Conservation (phyloP, 2,113 vertebrate genomes). For the Calidris pygmaea region DNA sequence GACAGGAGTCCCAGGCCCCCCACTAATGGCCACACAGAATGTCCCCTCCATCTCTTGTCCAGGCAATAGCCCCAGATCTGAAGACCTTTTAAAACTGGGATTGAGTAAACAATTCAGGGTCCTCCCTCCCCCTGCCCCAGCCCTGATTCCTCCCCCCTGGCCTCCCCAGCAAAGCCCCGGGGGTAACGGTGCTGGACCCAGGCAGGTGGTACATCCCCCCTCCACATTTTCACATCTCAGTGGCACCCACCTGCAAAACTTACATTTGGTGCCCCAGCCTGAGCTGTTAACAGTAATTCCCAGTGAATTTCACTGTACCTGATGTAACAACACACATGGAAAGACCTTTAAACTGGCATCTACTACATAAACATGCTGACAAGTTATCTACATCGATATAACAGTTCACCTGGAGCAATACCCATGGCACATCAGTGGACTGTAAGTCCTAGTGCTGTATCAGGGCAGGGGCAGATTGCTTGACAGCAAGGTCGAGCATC, state of each 20-base stretch:
- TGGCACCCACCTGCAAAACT: not conserved
- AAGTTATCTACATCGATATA: fast-evolving
- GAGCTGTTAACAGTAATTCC: not conserved
- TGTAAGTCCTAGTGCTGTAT: not conserved
- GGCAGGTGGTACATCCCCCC: not conserved
- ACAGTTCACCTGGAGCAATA: not conserved
- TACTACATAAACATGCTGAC: not conserved
- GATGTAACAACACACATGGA: fast-evolving
- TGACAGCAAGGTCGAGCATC: not conserved
- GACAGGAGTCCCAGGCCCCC: not conserved
- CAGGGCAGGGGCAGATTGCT: not conserved
- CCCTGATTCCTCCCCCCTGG: not conserved
- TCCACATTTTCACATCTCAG: not conserved
- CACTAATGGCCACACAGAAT: no score
- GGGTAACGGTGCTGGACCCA: not conserved
- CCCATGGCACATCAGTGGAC: not conserved
- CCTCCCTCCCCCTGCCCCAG: fast-evolving
- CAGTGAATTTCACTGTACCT: not conserved
- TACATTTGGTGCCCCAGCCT: not conserved
- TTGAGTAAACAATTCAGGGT: not conserved
- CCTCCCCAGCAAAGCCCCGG: not conserved
- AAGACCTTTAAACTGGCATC: not conserved
- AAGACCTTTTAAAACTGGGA: not conserved
- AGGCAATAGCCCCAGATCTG: not conserved
- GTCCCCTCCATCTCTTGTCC: not conserved